A percentile compares a stretch with the other conserved stretches of the same genome.
These are phyloP conservation scores for Ranitomeya imitator DNA, from an alignment of 2,113 vertebrate species.

Conservation along the genomic window DNA sequence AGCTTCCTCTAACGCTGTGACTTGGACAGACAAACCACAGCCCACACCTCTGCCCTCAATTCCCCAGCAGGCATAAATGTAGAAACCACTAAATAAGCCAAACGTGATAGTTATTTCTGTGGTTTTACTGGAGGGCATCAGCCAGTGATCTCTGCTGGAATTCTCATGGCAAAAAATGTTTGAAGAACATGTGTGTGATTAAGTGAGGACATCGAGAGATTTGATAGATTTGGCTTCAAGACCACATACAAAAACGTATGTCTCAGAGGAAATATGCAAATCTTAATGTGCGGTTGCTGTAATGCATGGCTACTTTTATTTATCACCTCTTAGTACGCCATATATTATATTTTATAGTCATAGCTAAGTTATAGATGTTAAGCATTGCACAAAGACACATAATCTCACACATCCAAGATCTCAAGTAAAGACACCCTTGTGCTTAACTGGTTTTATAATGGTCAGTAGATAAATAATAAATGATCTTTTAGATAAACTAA, in stretches of 20 bases:
- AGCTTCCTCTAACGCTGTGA: background rate
- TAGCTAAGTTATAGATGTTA: background rate
- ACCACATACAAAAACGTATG: background rate
- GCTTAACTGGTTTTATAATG: background rate
- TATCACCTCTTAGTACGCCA: background rate
- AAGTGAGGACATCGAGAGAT: background rate
- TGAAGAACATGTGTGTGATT: background rate
- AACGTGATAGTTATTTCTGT: conserved; percentile 10
- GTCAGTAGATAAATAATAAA: background rate
- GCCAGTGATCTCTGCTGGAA: background rate
- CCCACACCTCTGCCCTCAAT: conserved; percentile 23
- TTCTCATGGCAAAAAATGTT: background rate
- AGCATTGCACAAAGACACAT: background rate
- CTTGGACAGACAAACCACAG: conserved; percentile 31
- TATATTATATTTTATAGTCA: background rate
- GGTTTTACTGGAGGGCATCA: background rate
- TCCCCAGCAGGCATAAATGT: conserved; percentile 1
- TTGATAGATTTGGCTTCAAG: background rate
- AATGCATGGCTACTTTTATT: background rate
- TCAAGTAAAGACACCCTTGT: background rate
- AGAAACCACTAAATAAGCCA: conserved; percentile 34
- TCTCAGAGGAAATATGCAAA: background rate
- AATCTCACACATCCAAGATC: background rate
- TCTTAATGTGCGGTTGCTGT: background rate
- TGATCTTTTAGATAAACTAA: background rate